phyloP scores from a whole-genome alignment of 37 sponge, comb jelly and placozoan genomes.

The Halisarca cf. caerulea region DNA sequence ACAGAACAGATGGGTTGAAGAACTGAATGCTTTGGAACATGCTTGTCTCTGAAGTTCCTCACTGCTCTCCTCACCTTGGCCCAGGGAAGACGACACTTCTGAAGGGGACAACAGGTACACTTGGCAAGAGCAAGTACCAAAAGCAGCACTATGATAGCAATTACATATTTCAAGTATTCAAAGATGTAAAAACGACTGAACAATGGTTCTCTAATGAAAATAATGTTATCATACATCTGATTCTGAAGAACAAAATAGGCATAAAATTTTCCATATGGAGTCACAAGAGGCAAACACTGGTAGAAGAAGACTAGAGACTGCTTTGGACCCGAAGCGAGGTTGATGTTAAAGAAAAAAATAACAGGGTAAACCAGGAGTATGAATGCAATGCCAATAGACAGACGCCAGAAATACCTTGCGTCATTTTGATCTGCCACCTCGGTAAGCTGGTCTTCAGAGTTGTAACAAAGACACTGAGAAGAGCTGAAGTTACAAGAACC shows the following conservation, averaged over 20 bases:
- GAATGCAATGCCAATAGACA: background rate
- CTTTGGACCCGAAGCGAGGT: background rate
- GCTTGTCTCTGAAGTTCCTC: conserved; percentile 15
- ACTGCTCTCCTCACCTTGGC: background rate
- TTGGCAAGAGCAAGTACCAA: no score
- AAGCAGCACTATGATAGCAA: no score
- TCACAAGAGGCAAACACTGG: background rate
- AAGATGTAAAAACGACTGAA: no score
- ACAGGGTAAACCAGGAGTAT: background rate
- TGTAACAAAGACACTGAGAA: no score
- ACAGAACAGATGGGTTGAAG: background rate
- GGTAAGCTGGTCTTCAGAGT: no score
- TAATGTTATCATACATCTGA: no score
- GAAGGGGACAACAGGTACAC: background rate
- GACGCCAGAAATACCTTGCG: no score
- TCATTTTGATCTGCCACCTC: no score
- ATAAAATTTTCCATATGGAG: background rate
- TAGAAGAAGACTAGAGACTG: conserved; percentile 1
- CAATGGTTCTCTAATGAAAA: no score
- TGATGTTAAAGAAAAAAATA: conserved; percentile 5
- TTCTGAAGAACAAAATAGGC: no score
- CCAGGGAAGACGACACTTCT: background rate
- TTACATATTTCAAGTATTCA: no score
- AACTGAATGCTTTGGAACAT: background rate
- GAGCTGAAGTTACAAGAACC: no score